Conservation (phyloP, 2,888 invertebrate genomes). For the Cheilosia impressa region DNA sequence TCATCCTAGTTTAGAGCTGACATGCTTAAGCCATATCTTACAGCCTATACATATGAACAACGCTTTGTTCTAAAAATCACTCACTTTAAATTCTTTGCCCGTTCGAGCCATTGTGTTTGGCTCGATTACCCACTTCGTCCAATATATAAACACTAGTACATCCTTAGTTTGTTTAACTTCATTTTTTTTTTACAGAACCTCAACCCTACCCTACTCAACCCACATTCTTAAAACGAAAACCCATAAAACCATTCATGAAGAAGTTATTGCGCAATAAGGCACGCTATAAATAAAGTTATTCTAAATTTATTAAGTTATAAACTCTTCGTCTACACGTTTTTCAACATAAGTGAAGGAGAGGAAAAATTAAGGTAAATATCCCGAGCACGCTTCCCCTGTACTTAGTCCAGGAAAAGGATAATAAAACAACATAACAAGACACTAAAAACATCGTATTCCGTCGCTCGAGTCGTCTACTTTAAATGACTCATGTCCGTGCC, state of each 20-base stretch:
- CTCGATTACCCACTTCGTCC: slow-evolving; percentile 13
- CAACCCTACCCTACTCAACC: background rate
- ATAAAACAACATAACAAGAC: slow-evolving; percentile 72
- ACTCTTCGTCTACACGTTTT: slow-evolving; percentile 51
- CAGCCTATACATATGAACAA: background rate
- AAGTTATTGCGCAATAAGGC: slow-evolving; percentile 73
- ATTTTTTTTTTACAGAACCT: slow-evolving; percentile 26
- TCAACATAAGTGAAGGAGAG: slow-evolving; percentile 27
- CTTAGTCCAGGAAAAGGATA: slow-evolving; percentile 33
- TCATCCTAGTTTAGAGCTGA: slow-evolving; percentile 12
- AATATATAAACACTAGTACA: slow-evolving; percentile 7
- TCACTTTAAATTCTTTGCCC: slow-evolving; percentile 42
- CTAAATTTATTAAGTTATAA: slow-evolving; percentile 75
- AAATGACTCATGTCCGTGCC: slow-evolving; percentile 73
- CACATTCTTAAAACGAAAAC: slow-evolving; percentile 40
- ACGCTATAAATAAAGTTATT: slow-evolving; percentile 74
- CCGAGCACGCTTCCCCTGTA: background rate
- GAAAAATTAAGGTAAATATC: slow-evolving; percentile 12
- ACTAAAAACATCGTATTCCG: slow-evolving; percentile 67
- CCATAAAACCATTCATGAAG: slow-evolving; percentile 69
- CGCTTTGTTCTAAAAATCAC: slow-evolving; percentile 20
- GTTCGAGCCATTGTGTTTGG: slow-evolving; percentile 11
- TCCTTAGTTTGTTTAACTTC: slow-evolving; percentile 34
- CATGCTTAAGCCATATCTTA: slow-evolving; percentile 5
- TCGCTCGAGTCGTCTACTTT: slow-evolving; percentile 33